Base-by-base conservation (phyloP, 2,113 vertebrate species). In the Lucifuga dentata region DNA sequence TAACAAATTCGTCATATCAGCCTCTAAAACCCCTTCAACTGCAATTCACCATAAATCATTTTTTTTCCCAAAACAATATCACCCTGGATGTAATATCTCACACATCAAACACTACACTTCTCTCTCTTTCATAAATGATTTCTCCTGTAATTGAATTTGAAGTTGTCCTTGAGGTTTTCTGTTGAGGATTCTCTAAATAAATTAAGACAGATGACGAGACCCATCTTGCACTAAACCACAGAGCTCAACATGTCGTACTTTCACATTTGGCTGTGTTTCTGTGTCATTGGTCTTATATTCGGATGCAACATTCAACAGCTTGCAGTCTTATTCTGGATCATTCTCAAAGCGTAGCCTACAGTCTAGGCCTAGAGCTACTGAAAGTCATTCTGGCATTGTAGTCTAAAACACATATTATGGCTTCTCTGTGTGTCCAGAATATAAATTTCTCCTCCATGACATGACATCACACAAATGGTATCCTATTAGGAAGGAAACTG, bases 381-480 rank as follows among this genome's bases (percentile, higher is more conserved):
- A 72, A 74, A 76, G 62, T 52, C 73, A 62, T 44, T 51, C 77
- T 52, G 41, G 52, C 51, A 66, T 41, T 65, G 55, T 68, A 35
- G 46, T 70, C 38, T 19, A 39, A 66, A 78, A 82, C 74, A 78
- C 78, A 75, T 7, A 29, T n/a, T 80, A 68, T 68, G 62, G 68
- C 48, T 45, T 45, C 50, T 80, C 60, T 48, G 13, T 85, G 76
- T 63, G 63, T 83, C 75, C 71, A 80, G 75, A 74, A 84, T 80
- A 81, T 65, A 51, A 83, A 81, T 68, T n/a, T 71, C 39, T 67
- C 24, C 35, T 39, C 61, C 76, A 84, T 91, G 71, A 87, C 86
- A 84, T 91, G 68, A 87, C 86, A 85, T 86, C 85, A 88, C 68
- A 72, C 57, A 63, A 51, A 65, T 32, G 67, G 71, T 24, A 70